A percentile compares a stretch with the other conserved stretches of the same genome.
Conservation (phyloP, 1,140 invertebrate species). For the Drosophila rufa region DNA sequence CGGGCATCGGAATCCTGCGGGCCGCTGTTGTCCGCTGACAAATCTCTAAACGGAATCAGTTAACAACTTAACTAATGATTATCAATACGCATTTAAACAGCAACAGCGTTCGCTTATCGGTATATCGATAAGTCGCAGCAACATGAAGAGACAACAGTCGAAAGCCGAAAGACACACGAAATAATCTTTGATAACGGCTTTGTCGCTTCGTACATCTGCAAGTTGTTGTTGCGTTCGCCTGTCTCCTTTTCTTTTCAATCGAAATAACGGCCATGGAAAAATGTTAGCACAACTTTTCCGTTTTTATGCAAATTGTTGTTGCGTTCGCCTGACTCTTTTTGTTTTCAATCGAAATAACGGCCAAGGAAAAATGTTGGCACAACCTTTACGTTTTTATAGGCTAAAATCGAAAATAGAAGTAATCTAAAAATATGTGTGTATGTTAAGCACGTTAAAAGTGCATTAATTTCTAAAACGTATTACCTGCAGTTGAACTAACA, state of each 20-base stretch:
- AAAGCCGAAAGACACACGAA: slow-evolving; percentile 34
- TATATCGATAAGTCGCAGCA: slow-evolving; percentile 37
- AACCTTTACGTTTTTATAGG: background rate
- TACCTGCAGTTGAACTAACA: background rate
- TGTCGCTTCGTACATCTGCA: slow-evolving; percentile 69
- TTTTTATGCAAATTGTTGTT: slow-evolving; percentile 36
- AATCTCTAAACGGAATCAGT: slow-evolving; percentile 80
- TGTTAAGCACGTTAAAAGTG: no score
- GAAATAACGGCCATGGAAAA: slow-evolving; percentile 23
- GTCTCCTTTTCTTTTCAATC: background rate
- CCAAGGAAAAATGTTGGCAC: no score
- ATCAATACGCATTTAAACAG: slow-evolving; percentile 73
- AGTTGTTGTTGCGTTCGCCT: slow-evolving; percentile 34
- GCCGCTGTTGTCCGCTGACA: slow-evolving; percentile 57
- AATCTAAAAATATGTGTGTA: no score
- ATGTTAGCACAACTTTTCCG: slow-evolving; percentile 19
- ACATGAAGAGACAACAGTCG: slow-evolving; percentile 1
- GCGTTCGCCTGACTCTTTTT: slow-evolving; percentile 13
- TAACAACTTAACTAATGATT: slow-evolving; percentile 84
- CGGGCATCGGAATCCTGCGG: slow-evolving; percentile 10
- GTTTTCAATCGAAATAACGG: background rate
- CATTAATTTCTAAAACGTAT: no score
- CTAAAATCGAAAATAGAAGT: no score
- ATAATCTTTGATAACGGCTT: slow-evolving; percentile 72
- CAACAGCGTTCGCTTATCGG: slow-evolving; percentile 37